Evolutionary conservation across 1,140 invertebrate species (phyloP), one percentile per base, ranked within the genome.

Genomic region (Helicoverpa armigera): DNA sequence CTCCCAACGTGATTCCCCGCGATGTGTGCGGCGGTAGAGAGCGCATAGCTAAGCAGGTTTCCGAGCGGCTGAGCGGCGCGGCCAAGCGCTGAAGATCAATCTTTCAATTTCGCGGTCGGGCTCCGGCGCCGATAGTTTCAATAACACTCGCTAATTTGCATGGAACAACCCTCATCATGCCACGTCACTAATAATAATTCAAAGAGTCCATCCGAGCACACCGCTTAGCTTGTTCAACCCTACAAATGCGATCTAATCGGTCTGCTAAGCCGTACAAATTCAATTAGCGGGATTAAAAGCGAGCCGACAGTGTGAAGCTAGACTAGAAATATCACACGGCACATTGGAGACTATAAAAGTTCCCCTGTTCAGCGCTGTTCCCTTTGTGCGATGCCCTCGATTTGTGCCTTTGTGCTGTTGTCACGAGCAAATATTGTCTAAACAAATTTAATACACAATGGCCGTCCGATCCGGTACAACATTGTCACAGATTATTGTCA

Each of bases 211-310:
- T 29, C 78, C 63, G 67, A 82, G 60, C 78, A 77, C 74, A 70
- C 72, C 74, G 79, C 80, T 70, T 60, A 69, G 80, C 80, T 53
- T 81, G 82, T 72, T 85, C 83, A 88, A 82, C 85, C 85, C 84
- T 83, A 79, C 85, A 85, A 87, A 84, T 83, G 81, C 81, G 84
- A 84, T 88, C 83, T 90, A 88, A 90, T 88, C 87, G 87, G 75
- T 81, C 82, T 86, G 85, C 84, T 88, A 88, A 87, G 84, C 83
- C 85, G 80, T 84, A 83, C 82, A 86, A 88, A 87, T 88, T 85
- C 86, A 87, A 90, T 90, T 88, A 90, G 72, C 81, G 63, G 81
- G 82, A 85, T 83, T 84, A 84, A 85, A 85, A 80, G 81, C 67
- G 80, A 85, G 56, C 80, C 72, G 76, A 83, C 80, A 80, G 76